These are phyloP conservation scores for Spea hammondii DNA, from an alignment of 2,797 vertebrate species.

Conservation along the genomic window DNA sequence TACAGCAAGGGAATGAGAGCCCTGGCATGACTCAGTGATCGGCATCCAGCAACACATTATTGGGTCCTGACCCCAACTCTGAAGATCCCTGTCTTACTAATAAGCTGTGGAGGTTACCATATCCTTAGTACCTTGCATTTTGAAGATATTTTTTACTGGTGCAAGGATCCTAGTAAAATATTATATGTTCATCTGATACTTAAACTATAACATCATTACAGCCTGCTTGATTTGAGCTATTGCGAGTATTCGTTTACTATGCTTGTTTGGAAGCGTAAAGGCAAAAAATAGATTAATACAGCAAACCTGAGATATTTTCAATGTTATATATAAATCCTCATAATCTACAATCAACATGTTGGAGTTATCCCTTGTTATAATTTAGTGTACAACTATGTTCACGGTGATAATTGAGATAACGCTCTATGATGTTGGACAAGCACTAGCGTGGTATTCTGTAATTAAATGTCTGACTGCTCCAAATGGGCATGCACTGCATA, in stretches of 20 bases:
- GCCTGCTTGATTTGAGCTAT: slow-evolving; percentile 37
- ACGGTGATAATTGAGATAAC: too few relatives aligned
- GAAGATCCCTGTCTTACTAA: too few relatives aligned
- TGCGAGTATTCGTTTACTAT: slow-evolving; percentile 36
- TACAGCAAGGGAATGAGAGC: too few relatives aligned
- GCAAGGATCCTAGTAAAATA: background rate
- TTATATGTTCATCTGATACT: slow-evolving; percentile 28
- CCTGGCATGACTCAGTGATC: too few relatives aligned
- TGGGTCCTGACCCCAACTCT: too few relatives aligned
- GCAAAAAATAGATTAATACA: too few relatives aligned
- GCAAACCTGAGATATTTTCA: too few relatives aligned
- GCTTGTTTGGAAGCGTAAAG: background rate
- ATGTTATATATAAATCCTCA: too few relatives aligned
- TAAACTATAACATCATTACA: slow-evolving; percentile 37
- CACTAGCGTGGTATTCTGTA: background rate
- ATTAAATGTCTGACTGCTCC: background rate
- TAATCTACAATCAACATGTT: background rate
- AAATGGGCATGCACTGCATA: slow-evolving; percentile 20
- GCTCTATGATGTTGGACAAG: too few relatives aligned
- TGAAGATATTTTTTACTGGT: background rate
- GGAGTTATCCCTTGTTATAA: background rate
- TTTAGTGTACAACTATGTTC: too few relatives aligned
- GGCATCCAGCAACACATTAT: too few relatives aligned
- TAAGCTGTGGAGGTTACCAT: too few relatives aligned
- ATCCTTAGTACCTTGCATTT: background rate